Evolutionary conservation across 2,797 vertebrate species (phyloP).

Genomic region (Bradypus variegatus): DNA sequence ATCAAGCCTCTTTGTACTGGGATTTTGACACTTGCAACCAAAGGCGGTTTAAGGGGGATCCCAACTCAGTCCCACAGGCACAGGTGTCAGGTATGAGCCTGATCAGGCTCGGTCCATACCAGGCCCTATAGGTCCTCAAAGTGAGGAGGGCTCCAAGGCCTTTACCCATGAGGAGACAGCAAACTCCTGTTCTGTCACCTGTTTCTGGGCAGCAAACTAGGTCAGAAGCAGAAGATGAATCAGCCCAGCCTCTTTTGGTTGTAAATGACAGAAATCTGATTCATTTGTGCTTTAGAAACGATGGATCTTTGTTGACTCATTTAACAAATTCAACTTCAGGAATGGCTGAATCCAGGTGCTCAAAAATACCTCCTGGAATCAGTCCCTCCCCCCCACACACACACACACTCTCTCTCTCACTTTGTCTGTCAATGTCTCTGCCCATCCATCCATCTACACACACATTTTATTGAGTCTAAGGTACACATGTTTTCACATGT

Average conservation of each 20-base stretch:
- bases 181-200: background rate
- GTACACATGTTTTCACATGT: background rate
- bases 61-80: background rate
- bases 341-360: background rate
- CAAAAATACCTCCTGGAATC: background rate
- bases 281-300: background rate
- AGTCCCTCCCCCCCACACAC: background rate
- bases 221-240: background rate
- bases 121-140: background rate
- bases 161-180: background rate
- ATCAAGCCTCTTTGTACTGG: background rate
- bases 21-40: background rate
- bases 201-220: background rate
- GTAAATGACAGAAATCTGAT: background rate
- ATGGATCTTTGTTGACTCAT: background rate
- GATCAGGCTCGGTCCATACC: too few species aligned
- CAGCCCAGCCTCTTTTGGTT: background rate
- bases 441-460: too few species aligned
- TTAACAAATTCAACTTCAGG: background rate
- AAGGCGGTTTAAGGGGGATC: background rate
- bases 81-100: fast-evolving
- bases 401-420: background rate
- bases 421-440: background rate
- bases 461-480: background rate
- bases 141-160: background rate